Conservation (phyloP, 2,797 vertebrate genomes). For the Astyanax mexicanus region DNA sequence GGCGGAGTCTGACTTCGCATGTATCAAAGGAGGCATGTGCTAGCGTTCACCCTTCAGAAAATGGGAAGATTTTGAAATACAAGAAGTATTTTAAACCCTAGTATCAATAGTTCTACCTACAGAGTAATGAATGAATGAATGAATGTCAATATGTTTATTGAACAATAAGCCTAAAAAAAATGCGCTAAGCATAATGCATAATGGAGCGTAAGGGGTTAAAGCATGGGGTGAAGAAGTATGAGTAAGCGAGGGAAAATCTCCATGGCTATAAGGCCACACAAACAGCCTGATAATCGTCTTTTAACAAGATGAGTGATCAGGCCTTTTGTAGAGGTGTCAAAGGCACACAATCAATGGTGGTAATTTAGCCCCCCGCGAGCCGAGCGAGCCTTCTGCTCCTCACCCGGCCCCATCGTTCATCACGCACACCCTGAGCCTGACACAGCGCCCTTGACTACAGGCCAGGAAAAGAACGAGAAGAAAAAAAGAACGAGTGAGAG, state of each 20-base stretch:
- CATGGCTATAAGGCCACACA: slow-evolving; percentile 77
- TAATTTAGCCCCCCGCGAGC: slow-evolving; percentile 72
- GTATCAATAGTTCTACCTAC: too few species aligned
- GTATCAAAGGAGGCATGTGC: too few species aligned
- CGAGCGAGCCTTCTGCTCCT: slow-evolving; percentile 48
- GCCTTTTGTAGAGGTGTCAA: slow-evolving; percentile 74
- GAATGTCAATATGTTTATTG: not conserved
- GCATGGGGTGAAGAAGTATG: slow-evolving; percentile 25
- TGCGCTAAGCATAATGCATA: slow-evolving; percentile 60
- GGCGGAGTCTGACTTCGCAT: too few species aligned
- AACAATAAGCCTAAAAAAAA: not conserved
- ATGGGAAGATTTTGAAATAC: too few species aligned
- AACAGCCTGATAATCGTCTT: slow-evolving; percentile 80
- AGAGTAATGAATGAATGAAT: too few species aligned
- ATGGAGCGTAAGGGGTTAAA: too few species aligned
- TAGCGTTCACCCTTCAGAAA: too few species aligned
- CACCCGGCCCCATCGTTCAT: slow-evolving; percentile 41
- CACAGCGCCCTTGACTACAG: slow-evolving; percentile 54
- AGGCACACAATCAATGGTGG: slow-evolving; percentile 78
- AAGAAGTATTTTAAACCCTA: too few species aligned
- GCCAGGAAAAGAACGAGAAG: slow-evolving; percentile 27
- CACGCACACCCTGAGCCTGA: slow-evolving; percentile 56
- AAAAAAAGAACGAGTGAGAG: too few species aligned
- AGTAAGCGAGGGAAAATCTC: slow-evolving; percentile 65
- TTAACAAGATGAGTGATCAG: slow-evolving; percentile 82